A percentile compares a stretch with the other conserved stretches of the same genome.
These are phyloP conservation scores for Rhamnusium bicolor DNA, from an alignment of 2,888 invertebrate species.

Conservation along the genomic window DNA sequence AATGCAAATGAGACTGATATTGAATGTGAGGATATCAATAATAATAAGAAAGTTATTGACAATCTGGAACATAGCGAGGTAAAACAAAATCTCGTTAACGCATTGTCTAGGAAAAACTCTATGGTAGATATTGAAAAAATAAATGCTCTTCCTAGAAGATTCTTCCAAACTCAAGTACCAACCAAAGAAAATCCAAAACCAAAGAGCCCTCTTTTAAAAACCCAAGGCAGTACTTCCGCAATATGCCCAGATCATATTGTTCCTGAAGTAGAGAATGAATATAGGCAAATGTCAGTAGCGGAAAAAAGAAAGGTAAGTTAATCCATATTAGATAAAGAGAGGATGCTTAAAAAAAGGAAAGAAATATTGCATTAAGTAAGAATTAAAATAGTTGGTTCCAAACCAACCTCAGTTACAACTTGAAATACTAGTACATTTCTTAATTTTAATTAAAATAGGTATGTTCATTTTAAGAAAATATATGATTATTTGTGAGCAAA, in stretches of 20 bases:
- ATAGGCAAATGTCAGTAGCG: constrained; percentile 43
- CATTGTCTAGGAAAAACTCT: background rate
- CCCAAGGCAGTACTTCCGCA: constrained; percentile 58
- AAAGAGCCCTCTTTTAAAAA: background rate
- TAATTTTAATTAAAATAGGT: too few relatives aligned
- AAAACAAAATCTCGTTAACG: background rate
- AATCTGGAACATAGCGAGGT: background rate
- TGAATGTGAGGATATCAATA: background rate
- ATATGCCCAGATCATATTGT: constrained; percentile 62
- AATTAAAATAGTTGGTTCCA: too few relatives aligned
- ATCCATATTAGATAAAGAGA: too few relatives aligned
- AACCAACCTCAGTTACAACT: too few relatives aligned
- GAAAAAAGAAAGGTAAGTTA: constrained; percentile 53
- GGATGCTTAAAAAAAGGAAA: too few relatives aligned
- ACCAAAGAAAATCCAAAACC: constrained; percentile 13
- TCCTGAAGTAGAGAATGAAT: constrained; percentile 55
- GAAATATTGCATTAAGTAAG: too few relatives aligned
- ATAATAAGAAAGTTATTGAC: background rate
- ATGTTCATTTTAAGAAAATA: too few relatives aligned
- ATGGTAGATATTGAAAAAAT: background rate
- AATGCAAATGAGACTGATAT: background rate
- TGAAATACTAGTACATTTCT: too few relatives aligned
- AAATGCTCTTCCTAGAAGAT: constrained; percentile 20
- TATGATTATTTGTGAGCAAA: too few relatives aligned
- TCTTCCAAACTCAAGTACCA: constrained; percentile 5